phyloP scores from a whole-genome alignment of 2,113 vertebrate genomes.

The Menidia beryllina region DNA sequence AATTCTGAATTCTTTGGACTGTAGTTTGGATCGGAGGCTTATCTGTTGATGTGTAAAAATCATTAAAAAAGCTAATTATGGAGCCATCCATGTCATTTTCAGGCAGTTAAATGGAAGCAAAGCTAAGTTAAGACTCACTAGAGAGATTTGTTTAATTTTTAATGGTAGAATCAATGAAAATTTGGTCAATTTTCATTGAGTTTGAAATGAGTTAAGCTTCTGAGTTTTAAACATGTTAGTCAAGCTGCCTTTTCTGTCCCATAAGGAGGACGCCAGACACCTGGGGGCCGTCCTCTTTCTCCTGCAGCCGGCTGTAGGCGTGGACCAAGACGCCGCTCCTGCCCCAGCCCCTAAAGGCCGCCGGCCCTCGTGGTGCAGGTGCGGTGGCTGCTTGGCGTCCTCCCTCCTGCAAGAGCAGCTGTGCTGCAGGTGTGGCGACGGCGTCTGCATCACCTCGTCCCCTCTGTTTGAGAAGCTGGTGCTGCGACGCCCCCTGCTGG shows the following conservation, averaged over 20 bases:
- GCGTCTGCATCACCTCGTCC: constrained; percentile 77
- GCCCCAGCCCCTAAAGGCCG: not conserved
- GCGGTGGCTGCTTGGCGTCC: constrained; percentile 64
- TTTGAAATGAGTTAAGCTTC: not conserved
- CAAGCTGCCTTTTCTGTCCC: not conserved
- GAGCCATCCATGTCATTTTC: too few species aligned
- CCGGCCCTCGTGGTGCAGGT: constrained; percentile 80
- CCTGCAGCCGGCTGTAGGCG: constrained; percentile 24
- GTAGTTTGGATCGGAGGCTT: too few species aligned
- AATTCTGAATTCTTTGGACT: too few species aligned
- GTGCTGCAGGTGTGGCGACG: constrained; percentile 78
- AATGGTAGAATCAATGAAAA: too few species aligned
- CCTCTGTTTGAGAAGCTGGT: constrained; percentile 77
- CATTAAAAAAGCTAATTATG: too few species aligned
- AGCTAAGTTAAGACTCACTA: too few species aligned
- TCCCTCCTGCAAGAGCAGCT: constrained; percentile 76
- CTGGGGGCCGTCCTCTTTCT: constrained; percentile 57
- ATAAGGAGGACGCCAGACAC: constrained; percentile 61
- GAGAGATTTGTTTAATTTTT: too few species aligned
- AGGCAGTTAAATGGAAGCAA: too few species aligned
- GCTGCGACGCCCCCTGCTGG: constrained; percentile 71
- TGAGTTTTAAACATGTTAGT: fast-evolving
- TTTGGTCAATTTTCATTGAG: too few species aligned
- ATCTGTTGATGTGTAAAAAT: too few species aligned
- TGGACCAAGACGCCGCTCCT: not conserved